Conservation (phyloP, 2,113 vertebrate species). For the Pao palembangensis region DNA sequence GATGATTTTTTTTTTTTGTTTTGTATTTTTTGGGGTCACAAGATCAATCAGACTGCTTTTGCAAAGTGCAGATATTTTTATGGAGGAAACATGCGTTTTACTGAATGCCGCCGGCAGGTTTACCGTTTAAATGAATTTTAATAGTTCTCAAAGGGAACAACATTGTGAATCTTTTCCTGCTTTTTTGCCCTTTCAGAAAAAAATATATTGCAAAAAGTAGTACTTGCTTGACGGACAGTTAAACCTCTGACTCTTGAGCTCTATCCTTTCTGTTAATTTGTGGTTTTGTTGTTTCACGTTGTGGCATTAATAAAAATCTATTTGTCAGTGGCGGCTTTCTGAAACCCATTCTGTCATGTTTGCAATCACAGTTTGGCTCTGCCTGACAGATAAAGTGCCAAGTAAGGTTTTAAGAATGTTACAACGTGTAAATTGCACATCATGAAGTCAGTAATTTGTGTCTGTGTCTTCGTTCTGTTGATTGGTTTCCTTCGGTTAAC, state of each 20-base stretch:
- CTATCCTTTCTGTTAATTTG: constrained; percentile 10
- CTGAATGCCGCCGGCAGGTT: constrained; percentile 4
- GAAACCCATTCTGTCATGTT: neutral
- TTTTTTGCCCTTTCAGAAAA: constrained; percentile 23
- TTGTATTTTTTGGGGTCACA: constrained; percentile 1
- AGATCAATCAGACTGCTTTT: constrained; percentile 46
- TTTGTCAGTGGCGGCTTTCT: constrained; percentile 13
- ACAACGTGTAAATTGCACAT: neutral
- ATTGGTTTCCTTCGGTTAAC: constrained; percentile 1
- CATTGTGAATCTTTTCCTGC: constrained; percentile 9
- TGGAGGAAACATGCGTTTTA: constrained; percentile 25
- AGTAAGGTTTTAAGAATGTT: constrained; percentile 23
- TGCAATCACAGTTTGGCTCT: constrained; percentile 24
- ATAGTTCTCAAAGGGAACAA: constrained; percentile 34
- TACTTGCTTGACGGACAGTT: constrained; percentile 1
- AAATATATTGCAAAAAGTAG: constrained; percentile 10
- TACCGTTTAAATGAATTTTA: constrained; percentile 31
- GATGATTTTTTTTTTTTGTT: constrained; percentile 67
- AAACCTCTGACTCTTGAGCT: constrained; percentile 10
- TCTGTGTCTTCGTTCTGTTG: neutral
- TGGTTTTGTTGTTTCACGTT: neutral
- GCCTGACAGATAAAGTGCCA: constrained; percentile 54
- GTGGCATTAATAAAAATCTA: constrained; percentile 13
- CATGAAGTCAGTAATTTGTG: constrained; percentile 1
- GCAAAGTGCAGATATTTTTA: constrained; percentile 16